Percentiles rank a stretch among this genome's conserved stretches.
phyloP scores from a whole-genome alignment of 2,888 invertebrate genomes.

The Cyclophora punctaria region DNA sequence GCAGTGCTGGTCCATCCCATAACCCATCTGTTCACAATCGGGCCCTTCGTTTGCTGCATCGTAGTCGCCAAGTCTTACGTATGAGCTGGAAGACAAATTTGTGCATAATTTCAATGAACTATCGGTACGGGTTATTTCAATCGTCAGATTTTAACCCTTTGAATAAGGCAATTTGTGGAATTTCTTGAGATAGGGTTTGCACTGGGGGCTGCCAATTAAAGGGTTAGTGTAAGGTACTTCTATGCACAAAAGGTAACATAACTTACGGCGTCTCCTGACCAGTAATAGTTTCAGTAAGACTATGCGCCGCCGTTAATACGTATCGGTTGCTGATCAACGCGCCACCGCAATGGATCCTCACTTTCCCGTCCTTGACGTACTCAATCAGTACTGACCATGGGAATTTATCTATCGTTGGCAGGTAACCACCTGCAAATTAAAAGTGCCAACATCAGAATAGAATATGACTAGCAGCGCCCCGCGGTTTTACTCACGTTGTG shows the following conservation, averaged over 20 bases:
- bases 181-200: slow-evolving; percentile 8
- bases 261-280: no score
- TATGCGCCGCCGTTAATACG: slow-evolving; percentile 66
- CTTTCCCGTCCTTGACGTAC: slow-evolving; percentile 34
- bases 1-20: slow-evolving; percentile 50
- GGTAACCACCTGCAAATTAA: slow-evolving; percentile 26
- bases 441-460: no score
- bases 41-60: slow-evolving; percentile 37
- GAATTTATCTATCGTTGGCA: slow-evolving; percentile 63
- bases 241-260: not conserved
- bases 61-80: slow-evolving; percentile 61
- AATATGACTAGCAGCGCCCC: no score
- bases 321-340: slow-evolving; percentile 64
- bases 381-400: slow-evolving; percentile 71
- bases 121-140: no score
- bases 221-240: not conserved
- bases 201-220: slow-evolving; percentile 14
- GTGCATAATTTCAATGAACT: no score
- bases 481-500: no score
- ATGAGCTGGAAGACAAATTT: no score
- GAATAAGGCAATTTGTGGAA: not conserved
- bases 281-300: no score
- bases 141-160: no score
- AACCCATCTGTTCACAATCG: slow-evolving; percentile 58
- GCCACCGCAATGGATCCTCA: slow-evolving; percentile 62